Base-by-base conservation (phyloP, 2,797 vertebrate genomes). In the Heteromormyrus szaboi region DNA sequence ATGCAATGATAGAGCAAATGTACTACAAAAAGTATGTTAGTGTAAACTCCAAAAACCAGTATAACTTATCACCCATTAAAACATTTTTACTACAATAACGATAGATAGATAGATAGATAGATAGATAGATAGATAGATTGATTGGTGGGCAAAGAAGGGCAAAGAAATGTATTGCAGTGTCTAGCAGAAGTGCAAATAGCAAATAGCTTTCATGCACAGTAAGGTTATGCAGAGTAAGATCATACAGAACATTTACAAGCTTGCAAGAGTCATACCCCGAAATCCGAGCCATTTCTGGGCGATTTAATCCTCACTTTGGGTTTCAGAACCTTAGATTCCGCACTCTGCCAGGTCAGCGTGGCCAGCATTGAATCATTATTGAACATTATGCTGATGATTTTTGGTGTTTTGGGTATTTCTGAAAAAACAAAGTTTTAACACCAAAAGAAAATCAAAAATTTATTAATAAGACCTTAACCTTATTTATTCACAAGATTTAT, bases 351-450 rank as follows among this genome's bases (percentile, higher is more conserved):
- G 4, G 41, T 89, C 88, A 98, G 88, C 37, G 86, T 9, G 46
- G 96, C 96, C 37, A 5, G 88, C 41, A 79, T 48, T 0, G 94
- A 93, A 0, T 88, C 54, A 25, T 94, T 95, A 0, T 51, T 44
- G 33, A 97, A 97, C 50, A 93, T 90, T 0, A 95, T 91, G 0
- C 91, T 56, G 0, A 48, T 87, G 14, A 96, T 94, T 48, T 79
- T 17, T 48, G 97, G 95, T 7, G 92, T 91, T n/a, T 95, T 91
- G 7, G 98, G 98, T 56, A 97, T 94, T 89, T 97, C 98, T 99
- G 94, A 88, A 89, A 68, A 29, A 87, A 56, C 2, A 37, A 37
- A 46, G 90, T 88, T 90, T 41, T 25, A 11, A 72, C 85, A 8
- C 29, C 53, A 5, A 37, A 6, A 33, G 25, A 50, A 0, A 2